phyloP scores from a whole-genome alignment of 2,113 vertebrate species.

The Nibea coibor region DNA sequence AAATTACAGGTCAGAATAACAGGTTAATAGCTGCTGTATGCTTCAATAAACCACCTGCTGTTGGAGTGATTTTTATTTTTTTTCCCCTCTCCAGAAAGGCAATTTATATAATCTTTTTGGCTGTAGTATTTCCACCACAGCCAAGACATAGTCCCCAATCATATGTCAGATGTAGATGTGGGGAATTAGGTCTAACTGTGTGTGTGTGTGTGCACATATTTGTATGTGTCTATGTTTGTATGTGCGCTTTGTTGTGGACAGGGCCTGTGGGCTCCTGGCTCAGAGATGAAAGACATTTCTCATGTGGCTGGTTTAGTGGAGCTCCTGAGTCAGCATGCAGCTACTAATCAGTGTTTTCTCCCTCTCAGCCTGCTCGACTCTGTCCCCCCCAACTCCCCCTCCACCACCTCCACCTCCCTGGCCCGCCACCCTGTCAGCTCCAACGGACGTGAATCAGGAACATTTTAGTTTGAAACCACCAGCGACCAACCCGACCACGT shows the following conservation, averaged over 20 bases:
- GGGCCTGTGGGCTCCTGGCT: slow-evolving; percentile 69
- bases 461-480: neutral
- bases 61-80: slow-evolving; percentile 5
- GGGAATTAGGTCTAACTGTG: neutral
- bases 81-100: slow-evolving; percentile 6
- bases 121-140: slow-evolving; percentile 14
- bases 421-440: slow-evolving; percentile 19
- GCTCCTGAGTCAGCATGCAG: slow-evolving; percentile 73
- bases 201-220: slow-evolving; percentile 31
- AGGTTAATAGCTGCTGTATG: slow-evolving; percentile 22
- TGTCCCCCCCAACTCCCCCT: neutral
- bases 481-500: neutral
- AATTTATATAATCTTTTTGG: slow-evolving; percentile 26
- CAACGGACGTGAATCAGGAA: neutral
- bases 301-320: slow-evolving; percentile 72
- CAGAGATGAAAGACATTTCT: slow-evolving; percentile 74
- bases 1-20: slow-evolving; percentile 32
- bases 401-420: neutral
- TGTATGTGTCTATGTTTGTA: slow-evolving; percentile 46
- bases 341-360: slow-evolving; percentile 72
- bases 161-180: slow-evolving; percentile 46
- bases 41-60: slow-evolving; percentile 20
- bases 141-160: slow-evolving; percentile 32
- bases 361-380: slow-evolving; percentile 35
- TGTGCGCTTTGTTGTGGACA: slow-evolving; percentile 68